Base-by-base conservation (phyloP, 64 coral and sea anemone species). In the Cladopsammia gracilis region DNA sequence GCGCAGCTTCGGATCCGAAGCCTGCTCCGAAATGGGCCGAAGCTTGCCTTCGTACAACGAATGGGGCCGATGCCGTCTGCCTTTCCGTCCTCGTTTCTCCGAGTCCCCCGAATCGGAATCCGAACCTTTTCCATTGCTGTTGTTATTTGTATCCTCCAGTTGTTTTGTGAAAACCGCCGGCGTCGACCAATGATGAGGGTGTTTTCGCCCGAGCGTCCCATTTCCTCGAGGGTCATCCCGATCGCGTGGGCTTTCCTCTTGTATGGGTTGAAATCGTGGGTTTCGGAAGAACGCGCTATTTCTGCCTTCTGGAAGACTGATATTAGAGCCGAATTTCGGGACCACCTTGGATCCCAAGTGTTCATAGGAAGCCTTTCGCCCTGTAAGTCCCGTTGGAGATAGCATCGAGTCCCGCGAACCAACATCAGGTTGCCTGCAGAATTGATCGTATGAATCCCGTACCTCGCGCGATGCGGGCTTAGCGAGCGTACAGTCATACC, bases 371-470 rank as follows among this genome's bases (percentile, higher is more conserved):
- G 73, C 92, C 26, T 93, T 92, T n/a, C 93, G 90, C 10, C 69
- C 75, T 6, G 86, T 71, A 48, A 66, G 46, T 84, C 47, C 80
- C 4, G 62, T 46, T 14, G 86, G 78, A 0, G 26, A 65, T 19
- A 91, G 88, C 26, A 98, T 88, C 3, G 96, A 98, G 6, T 98
- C 96, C 89, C 92, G 92, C 51, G 96, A 98, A 4, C 92, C 96
- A 14, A 88, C 48, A 1, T 98, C 96, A 82, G 59, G 88, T 6
- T 82, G 91, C 19, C 83, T 68, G 59, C 96, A 98, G 46, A 98
- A 98, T 44, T 98, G 96, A 75, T 98, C 96, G 20, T 88, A 98
- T 6, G 96, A 98, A 61, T 98, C 96, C 24, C 96, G 96, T 60
- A 98, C 92, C 87, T 98, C 96, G 14, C 73, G 92, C 62, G 92